Base-by-base conservation (phyloP, 2,113 vertebrate species). In the Lonchura striata region DNA sequence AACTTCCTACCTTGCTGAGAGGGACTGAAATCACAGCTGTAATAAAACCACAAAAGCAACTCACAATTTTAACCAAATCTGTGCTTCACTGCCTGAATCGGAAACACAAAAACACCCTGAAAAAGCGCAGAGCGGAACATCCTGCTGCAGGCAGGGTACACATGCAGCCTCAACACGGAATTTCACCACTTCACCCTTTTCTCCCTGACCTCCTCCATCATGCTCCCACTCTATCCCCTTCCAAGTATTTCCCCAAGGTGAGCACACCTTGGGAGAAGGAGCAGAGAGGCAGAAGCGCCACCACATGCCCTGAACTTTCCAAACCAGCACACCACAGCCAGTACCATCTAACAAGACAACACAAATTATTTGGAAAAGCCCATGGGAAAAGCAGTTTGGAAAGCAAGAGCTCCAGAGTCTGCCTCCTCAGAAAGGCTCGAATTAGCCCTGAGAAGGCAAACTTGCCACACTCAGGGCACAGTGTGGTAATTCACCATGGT, bases 131-230 rank as follows among this genome's bases (percentile, higher is more conserved):
- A 71, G 15, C 39, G 5, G 33, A 13, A 18, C 19, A 35, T 2
- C 44, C 41, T 9, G 25, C 74, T 37, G 42, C 46, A 63, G 35
- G 81, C 31, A 39, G 37, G 24, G 16, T n/a, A 71, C 3, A 11
- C 2, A 3, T 0, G 20, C n/a, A 31, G 59, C 10, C 53, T 19
- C 54, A 6, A 4, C 7, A 11, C 0, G 1, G 3, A 72, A 56
- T 24, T 60, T 44, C n/a, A 13, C 1, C n/a, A 11, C 50, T 13
- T 52, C 4, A 7, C 23, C 17, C 24, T 21, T n/a, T 59, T 15
- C 7, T 15, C 28, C 22, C 24, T 27, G 3, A 9, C 4, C 15
- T 61, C 49, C 49, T 37, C 41, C 25, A n/a, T 39, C 2, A 7
- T 12, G 24, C 15, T 54, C 6, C 6, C 19, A 16, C 25, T 11